These are phyloP conservation scores for Dynastes hyllus DNA, from an alignment of 2,888 invertebrate genomes.

Conservation along the genomic window DNA sequence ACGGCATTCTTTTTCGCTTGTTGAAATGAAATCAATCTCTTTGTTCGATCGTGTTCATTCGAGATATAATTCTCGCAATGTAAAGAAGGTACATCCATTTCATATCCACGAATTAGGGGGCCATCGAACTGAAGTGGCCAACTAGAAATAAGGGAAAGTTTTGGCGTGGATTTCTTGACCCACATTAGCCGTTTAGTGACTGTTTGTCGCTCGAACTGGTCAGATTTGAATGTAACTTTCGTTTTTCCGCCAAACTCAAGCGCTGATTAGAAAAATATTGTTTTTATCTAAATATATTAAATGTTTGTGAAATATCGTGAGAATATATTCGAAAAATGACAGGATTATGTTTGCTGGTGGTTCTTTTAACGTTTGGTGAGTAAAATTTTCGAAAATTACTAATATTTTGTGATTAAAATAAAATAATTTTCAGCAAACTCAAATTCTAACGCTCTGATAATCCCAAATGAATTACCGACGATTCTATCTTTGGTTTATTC, in stretches of 20 bases:
- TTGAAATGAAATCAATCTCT: too few species aligned
- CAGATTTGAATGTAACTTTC: neutral
- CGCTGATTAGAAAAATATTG: neutral
- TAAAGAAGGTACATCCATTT: too few species aligned
- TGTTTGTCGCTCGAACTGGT: neutral
- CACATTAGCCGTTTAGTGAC: neutral
- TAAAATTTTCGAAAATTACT: neutral
- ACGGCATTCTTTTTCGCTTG: too few species aligned
- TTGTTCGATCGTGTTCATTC: too few species aligned
- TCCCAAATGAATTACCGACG: constrained; percentile 88
- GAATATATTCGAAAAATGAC: neutral
- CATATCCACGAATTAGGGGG: too few species aligned
- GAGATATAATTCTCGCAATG: too few species aligned
- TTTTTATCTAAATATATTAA: neutral
- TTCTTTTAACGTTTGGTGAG: neutral
- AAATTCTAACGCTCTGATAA: constrained; percentile 75
- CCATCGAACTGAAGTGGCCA: neutral
- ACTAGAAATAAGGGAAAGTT: constrained; percentile 14
- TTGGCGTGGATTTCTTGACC: neutral
- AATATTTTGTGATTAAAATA: neutral
- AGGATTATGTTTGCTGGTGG: neutral
- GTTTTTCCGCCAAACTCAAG: neutral
- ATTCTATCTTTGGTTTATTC: constrained; percentile 86
- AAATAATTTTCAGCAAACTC: constrained; percentile 71
- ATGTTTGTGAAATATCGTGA: neutral